Evolutionary conservation across 2,888 invertebrate species (phyloP), one percentile per base, ranked within the genome.

Genomic region (Carpatolechia fugitivella): DNA sequence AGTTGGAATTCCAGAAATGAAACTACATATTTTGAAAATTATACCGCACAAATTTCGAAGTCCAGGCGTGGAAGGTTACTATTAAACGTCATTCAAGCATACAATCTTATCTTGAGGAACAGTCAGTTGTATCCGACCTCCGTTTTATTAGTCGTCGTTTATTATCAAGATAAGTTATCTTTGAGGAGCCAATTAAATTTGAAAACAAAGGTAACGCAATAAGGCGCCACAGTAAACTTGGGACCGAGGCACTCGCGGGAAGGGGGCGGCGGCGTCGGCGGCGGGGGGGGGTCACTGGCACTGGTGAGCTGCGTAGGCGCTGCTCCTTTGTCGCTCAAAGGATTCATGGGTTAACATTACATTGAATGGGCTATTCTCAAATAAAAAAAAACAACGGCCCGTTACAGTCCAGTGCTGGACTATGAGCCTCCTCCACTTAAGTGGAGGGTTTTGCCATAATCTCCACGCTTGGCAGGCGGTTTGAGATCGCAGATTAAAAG

Each of bases 131-230:
- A 75, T 72, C 74, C 76, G 72, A 82, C 82, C 84, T 80, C 82
- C 82, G 79, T 85, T 87, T 88, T 89, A 89, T 88, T 88, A 88
- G 85, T 78, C 80, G 82, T 85, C 87, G 85, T 89, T 89, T 87
- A 87, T 89, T 88, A 89, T 90, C 89, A 87, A 88, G 88, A 90
- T 90, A 90, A 81, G 70, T 83, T 88, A 90, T 90, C 89, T 88
- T 72, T 79, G 83, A 86, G 85, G 80, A 85, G 83, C 89, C 89
- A 90, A 90, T 90, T 90, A 90, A 89, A 90, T 87, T 88, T 89
- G 83, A 88, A 89, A 88, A 89, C 89, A 89, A 90, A 88, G 88
- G 87, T 87, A 89, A 85, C 86, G 85, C 86, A 87, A 87, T 88
- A 88, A 88, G 85, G 89, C 87, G 87, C 85, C 85, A 85, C 75